These are phyloP conservation scores for Rapana venosa DNA, from an alignment of 2,888 invertebrate species.

Conservation along the genomic window DNA sequence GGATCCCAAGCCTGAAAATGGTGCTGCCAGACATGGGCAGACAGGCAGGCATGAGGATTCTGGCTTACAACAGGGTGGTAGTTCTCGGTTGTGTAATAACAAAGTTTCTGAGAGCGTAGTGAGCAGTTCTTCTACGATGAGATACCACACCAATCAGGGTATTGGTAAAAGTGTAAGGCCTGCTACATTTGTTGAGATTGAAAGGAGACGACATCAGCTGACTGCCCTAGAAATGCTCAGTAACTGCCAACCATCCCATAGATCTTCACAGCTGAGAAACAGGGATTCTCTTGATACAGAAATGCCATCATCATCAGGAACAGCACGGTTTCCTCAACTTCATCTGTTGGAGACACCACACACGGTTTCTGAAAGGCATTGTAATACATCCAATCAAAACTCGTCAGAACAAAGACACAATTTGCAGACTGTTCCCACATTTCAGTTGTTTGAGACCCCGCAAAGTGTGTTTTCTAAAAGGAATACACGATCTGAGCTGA, in stretches of 20 bases:
- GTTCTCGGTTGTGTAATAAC: neutral
- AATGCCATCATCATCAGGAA: neutral
- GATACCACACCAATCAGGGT: neutral
- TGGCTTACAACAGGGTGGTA: neutral
- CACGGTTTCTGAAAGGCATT: neutral
- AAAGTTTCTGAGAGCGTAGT: neutral
- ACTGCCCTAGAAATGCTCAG: neutral
- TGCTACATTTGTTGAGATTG: neutral
- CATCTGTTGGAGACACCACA: constrained; percentile 3
- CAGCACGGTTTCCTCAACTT: neutral
- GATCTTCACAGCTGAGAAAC: neutral
- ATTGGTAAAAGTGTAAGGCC: neutral
- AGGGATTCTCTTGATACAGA: neutral
- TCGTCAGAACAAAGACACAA: neutral
- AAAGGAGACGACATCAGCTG: neutral
- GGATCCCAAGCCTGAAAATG: neutral
- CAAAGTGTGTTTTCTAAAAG: neutral
- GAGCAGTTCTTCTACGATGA: neutral
- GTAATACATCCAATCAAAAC: neutral
- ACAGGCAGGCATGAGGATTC: neutral
- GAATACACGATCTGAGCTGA: neutral
- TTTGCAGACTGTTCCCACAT: neutral
- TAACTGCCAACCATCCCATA: neutral
- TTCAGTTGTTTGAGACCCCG: neutral
- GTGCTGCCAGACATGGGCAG: neutral